These are phyloP conservation scores for Pedionomus torquatus DNA, from an alignment of 2,113 vertebrate genomes.

Conservation along the genomic window DNA sequence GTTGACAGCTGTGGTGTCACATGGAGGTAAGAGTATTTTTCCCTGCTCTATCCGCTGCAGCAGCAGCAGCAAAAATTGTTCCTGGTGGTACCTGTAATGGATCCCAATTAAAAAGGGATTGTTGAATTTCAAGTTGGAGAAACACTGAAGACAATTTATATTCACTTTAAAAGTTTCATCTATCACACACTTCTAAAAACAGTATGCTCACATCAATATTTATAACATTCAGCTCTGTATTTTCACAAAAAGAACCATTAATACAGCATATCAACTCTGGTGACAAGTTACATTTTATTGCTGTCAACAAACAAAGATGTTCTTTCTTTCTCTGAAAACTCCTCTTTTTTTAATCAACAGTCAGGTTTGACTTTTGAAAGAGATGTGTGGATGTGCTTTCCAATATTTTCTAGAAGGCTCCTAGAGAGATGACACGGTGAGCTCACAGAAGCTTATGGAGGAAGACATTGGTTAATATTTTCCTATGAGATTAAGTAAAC, in stretches of 20 bases:
- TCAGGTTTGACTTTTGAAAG: conserved; percentile 7
- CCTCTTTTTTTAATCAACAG: background rate
- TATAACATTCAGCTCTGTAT: background rate
- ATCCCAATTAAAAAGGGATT: background rate
- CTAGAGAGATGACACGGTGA: background rate
- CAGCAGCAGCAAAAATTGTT: background rate
- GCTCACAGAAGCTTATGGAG: background rate
- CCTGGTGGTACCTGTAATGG: background rate
- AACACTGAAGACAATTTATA: background rate
- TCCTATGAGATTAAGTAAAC: background rate
- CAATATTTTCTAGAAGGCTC: background rate
- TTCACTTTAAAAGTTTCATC: background rate
- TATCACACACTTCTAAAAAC: background rate
- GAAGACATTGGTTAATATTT: background rate
- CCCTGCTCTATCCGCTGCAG: background rate
- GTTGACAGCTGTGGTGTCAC: background rate
- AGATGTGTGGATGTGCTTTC: background rate
- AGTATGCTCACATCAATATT: conserved; percentile 63
- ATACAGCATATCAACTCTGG: conserved; percentile 53
- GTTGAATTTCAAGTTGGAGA: background rate
- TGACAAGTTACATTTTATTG: conserved; percentile 72
- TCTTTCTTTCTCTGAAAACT: conserved; percentile 35
- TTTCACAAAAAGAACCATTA: conserved; percentile 46
- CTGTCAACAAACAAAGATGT: conserved; percentile 69
- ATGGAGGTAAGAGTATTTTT: background rate